Evolutionary conservation across 2,888 invertebrate species (phyloP).

Genomic region (Agrochola macilenta): DNA sequence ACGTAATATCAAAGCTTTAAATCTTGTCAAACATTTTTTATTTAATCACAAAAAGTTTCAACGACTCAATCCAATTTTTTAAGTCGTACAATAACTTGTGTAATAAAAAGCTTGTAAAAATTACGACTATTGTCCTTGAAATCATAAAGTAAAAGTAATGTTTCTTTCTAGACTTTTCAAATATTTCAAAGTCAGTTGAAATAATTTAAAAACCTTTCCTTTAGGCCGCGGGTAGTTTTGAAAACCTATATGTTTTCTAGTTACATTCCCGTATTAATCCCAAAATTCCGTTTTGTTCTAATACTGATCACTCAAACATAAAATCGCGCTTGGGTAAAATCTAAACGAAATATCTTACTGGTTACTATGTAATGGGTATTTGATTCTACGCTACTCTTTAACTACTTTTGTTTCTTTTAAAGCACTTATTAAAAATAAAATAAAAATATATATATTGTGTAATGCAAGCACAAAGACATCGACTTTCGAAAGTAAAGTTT

Average conservation of each 20-base stretch:
- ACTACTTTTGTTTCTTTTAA: neutral
- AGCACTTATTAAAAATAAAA: too few relatives aligned
- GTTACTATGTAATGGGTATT: neutral
- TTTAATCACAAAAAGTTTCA: constrained; percentile 37
- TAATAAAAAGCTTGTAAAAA: constrained; percentile 21
- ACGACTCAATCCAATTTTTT: constrained; percentile 23
- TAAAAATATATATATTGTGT: too few relatives aligned
- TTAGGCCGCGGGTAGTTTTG: neutral
- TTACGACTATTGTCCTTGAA: constrained; percentile 12
- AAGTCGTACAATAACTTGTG: constrained; percentile 31
- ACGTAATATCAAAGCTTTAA: constrained; percentile 18
- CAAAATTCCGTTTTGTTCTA: neutral
- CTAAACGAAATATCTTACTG: neutral
- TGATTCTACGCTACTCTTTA: neutral
- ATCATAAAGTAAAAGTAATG: constrained; percentile 22
- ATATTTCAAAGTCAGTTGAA: constrained; percentile 6
- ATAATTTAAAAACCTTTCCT: neutral
- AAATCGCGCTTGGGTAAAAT: neutral
- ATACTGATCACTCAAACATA: neutral
- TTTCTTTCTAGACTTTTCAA: constrained; percentile 21
- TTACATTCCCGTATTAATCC: neutral
- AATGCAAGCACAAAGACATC: too few relatives aligned
- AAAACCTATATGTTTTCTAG: neutral
- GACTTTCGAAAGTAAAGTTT: too few relatives aligned
- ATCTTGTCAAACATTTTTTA: constrained; percentile 29